Base-by-base conservation (phyloP, 2,888 invertebrate species). In the Bugula neritina region DNA sequence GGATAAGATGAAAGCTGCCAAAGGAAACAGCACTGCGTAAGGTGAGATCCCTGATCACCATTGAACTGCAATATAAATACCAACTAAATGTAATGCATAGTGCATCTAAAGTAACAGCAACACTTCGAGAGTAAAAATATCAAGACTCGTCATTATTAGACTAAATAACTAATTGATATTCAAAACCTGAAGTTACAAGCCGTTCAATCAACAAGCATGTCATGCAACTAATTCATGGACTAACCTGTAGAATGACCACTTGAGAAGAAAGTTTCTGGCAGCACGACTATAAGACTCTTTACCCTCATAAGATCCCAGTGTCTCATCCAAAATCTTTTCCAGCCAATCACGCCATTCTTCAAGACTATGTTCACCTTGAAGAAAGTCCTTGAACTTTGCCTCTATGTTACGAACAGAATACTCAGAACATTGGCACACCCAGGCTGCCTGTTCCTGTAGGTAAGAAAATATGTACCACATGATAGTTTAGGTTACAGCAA, bases 201-300 rank as follows among this genome's bases (percentile, higher is more conserved):
- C n/a, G n/a, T 10, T 13, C 10, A 10, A 13, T 13, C 52, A 52
- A n/a, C n/a, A n/a, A n/a, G n/a, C n/a, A n/a, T n/a, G n/a, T n/a
- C n/a, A n/a, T n/a, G n/a, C n/a, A n/a, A n/a, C n/a, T n/a, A n/a
- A n/a, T n/a, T n/a, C n/a, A n/a, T n/a, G n/a, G n/a, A n/a, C n/a
- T n/a, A n/a, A 91, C 90, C 91, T 93, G 87, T 97, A 98, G 87
- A 97, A 98, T 77, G 94, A 96, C 98, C 98, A 99, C 86, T 97
- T 96, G 75, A 98, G 89, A 79, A 99, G 88, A 87, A 99, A 94
- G 81, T 96, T 92, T 70, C 93, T 74, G 35, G 84, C 84, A 72
- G 82, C 82, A 75, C 81, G 82, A 31, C 54, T 70, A 52, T 54
- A 43, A 2, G 52, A 43, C n/a, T 54, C 70, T 5, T 77, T 78